Evolutionary conservation across 2,113 vertebrate species (phyloP), one percentile per base, ranked within the genome.

Genomic region (Onychorhynchus coronatus): DNA sequence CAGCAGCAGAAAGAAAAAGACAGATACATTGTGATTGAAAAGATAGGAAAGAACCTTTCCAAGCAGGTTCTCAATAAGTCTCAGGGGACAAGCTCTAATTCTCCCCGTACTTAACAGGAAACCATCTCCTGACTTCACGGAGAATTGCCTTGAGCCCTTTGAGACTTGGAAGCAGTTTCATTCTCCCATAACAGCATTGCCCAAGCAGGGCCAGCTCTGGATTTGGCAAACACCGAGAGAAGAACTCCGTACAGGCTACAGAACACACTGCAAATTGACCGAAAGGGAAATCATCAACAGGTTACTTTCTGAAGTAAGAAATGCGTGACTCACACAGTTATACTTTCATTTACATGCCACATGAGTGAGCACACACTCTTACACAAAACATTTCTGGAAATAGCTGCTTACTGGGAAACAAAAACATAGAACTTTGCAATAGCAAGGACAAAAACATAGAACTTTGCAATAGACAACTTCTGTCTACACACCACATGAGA

Each of bases 261-360:
- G 4, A 68, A 55, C 2, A 4, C 9, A 6, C 39, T 9, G 4
- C 50, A 83, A 42, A 74, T 20, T 46, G 47, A 74, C 46, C 73
- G 11, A 63, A 53, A 27, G 52, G 55, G 50, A 62, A 73, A 62
- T 8, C 42, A 53, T 58, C 42, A 62, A 49, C 35, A 66, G 50
- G 71, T 75, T 55, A 37, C 24, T n/a, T 68, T 28, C 44, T 76
- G 25, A 59, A 67, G 47, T 3, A 14, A 49, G 56, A 76, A 62
- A 59, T 10, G 12, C 20, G 6, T 0, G 0, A 12, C 24, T 25
- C 24, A 12, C 25, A 30, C 50, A 24, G n/a, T 14, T 31, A 24
- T 19, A 77, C 47, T 78, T 83, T 50, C 55, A 18, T 11, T 59
- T 33, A 30, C 3, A 7, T 11, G 23, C 46, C 11, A 1, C 1